phyloP scores from a whole-genome alignment of 1,140 invertebrate genomes.

The Drosophila jambulina region DNA sequence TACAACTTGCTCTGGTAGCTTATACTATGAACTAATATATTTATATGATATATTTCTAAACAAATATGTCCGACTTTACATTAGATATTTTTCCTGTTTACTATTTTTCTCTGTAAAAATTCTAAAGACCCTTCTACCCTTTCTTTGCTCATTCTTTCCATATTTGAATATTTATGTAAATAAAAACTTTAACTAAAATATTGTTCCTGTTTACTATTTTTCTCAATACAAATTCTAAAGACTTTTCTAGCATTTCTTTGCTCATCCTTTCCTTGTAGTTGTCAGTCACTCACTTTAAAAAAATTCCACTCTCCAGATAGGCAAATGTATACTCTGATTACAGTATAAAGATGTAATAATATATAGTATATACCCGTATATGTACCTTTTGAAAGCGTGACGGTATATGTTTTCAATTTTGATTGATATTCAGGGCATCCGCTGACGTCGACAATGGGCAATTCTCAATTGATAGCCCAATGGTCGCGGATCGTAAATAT shows the following conservation, averaged over 20 bases:
- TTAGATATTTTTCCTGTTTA: too few species aligned
- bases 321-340: slow-evolving; percentile 11
- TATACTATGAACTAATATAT: neutral
- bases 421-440: slow-evolving; percentile 51
- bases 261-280: neutral
- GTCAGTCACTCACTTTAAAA: slow-evolving; percentile 9
- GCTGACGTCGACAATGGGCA: slow-evolving; percentile 48
- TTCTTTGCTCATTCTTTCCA: too few species aligned
- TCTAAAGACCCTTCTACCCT: too few species aligned
- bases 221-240: neutral
- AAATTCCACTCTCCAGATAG: slow-evolving; percentile 27
- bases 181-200: neutral
- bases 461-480: slow-evolving; percentile 37
- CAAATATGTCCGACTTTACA: too few species aligned
- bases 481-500: slow-evolving; percentile 2
- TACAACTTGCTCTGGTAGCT: neutral
- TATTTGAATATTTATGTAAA: neutral
- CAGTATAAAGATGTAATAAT: slow-evolving; percentile 36
- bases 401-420: slow-evolving; percentile 21
- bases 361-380: slow-evolving; percentile 13
- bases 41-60: too few species aligned
- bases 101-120: too few species aligned
- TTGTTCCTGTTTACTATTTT: neutral
- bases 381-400: slow-evolving; percentile 1
- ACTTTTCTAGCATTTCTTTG: neutral